These are phyloP conservation scores for Erithacus rubecula DNA, from an alignment of 2,797 vertebrate genomes.

Conservation along the genomic window DNA sequence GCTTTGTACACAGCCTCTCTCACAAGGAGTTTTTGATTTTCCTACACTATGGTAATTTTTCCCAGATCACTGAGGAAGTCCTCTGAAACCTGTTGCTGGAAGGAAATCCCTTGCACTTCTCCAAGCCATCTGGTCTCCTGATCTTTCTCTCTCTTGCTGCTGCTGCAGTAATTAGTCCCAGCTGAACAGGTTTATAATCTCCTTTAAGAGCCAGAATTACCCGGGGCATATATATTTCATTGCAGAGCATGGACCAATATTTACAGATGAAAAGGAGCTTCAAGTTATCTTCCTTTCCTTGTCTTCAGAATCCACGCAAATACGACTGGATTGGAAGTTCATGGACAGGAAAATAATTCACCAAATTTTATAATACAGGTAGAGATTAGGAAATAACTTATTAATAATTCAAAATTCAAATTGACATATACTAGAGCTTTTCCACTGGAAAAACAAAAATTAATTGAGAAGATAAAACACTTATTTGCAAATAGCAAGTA, in stretches of 20 bases:
- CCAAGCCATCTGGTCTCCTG: neutral
- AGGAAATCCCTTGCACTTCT: neutral
- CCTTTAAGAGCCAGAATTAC: neutral
- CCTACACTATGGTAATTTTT: neutral
- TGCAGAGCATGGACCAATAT: neutral
- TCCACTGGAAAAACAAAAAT: neutral
- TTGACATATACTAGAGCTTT: neutral
- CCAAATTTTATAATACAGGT: neutral
- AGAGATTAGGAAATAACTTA: neutral
- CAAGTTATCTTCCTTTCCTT: neutral
- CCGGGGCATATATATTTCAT: neutral
- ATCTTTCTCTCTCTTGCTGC: neutral
- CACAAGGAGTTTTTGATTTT: neutral
- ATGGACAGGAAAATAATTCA: neutral
- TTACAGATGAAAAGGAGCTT: neutral
- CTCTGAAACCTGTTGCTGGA: neutral
- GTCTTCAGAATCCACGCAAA: neutral
- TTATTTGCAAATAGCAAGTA: constrained; percentile 1
- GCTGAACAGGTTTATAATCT: constrained; percentile 14
- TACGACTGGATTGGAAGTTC: neutral
- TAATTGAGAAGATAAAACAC: neutral
- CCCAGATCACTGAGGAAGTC: neutral
- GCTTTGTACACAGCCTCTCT: neutral
- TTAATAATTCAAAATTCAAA: neutral
- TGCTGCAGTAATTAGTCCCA: constrained; percentile 44